Evolutionary conservation across 2,797 vertebrate species (phyloP), one percentile per base, ranked within the genome.

Genomic region (Anguilla anguilla): DNA sequence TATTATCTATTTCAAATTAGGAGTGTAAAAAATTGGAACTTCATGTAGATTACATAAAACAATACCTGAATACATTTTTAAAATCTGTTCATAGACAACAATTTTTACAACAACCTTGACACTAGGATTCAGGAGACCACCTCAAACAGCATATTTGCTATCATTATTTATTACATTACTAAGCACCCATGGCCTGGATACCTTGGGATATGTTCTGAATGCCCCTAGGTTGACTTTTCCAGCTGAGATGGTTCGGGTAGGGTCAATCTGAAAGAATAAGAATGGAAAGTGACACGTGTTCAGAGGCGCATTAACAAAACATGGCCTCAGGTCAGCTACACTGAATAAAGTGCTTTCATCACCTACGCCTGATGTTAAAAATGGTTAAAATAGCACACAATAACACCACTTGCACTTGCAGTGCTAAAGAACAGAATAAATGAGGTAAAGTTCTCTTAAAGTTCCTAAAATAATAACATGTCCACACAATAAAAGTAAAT

Each of bases 221-320:
- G 99, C 98, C 77, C 98, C 99, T 59, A 99, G 98, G 94, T 99
- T 99, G 91, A 99, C 99, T 97, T 99, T 99, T 90, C 99, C 99
- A 91, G 98, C 99, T 93, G 99, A 99, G 97, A 99, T 99, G 93
- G 99, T 99, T 92, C 98, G 97, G 92, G 99, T 99, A 90, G 99
- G 99, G 93, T 99, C 98, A 90, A 99, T 99, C 98, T 99, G 93
- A 90, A 93, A 93, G 6, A 49, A 25, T 0, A 31, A 91, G 81
- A 87, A 83, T 67, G 67, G 39, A 90, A 93, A 79, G 39, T 15
- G 35, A 1, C 3, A 3, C 17, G 72, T 19, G 74, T 43, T 79
- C 0, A 43, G 31, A 79, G 67, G 67, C 28, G 67, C 28, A 35
- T 11, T 11, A 72, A 0, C 28, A 10, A 7, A 28, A 35, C 22